Base-by-base conservation (phyloP, 2,797 vertebrate genomes). In the Dallia pectoralis region DNA sequence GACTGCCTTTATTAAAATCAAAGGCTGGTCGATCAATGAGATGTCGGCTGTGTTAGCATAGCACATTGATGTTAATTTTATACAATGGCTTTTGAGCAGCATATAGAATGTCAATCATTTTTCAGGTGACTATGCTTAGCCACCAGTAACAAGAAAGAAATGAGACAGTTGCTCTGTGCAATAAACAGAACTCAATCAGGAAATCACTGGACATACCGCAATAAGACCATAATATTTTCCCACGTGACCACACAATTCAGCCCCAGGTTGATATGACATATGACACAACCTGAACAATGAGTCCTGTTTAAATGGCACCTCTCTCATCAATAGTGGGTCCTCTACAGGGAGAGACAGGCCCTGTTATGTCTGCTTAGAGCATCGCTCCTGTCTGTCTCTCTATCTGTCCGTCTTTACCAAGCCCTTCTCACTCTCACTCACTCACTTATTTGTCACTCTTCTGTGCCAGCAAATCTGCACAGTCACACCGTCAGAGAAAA, bases 161-260 rank as follows among this genome's bases (percentile, higher is more conserved):
- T 70, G 70, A 71, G 53, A 44, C 11, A 81, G 82, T 82, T 87
- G 86, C 78, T 84, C 40, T 67, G 0, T 74, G 70, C 11, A 22
- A 4, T 14, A 49, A 16, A 49, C 16, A 15, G 18, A 53, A 22
- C 0, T 19, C 19, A 16, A 51, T 19, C 49, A 51, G 19, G 19
- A n/a, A 5, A 53, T 53, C 16, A 18, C 77, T 77, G 56, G 51
- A 61, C 72, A 66, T 78, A 85, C 81, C 82, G 62, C 33, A 70
- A 66, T n/a, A 69, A 56, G 65, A 18, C 16, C 2, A 72, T 11
- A 25, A 32, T 22, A 12, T 25, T 29, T 44, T 30, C 7, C n/a
- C 4, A 19, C 2, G 2, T 16, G 63, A 25, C 30, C 29, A 36
- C n/a, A 19, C 51, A 7, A 56, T 56, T n/a, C 53, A 59, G 22